Conservation (phyloP, 2,888 invertebrate genomes). For the Lobophora halterata region DNA sequence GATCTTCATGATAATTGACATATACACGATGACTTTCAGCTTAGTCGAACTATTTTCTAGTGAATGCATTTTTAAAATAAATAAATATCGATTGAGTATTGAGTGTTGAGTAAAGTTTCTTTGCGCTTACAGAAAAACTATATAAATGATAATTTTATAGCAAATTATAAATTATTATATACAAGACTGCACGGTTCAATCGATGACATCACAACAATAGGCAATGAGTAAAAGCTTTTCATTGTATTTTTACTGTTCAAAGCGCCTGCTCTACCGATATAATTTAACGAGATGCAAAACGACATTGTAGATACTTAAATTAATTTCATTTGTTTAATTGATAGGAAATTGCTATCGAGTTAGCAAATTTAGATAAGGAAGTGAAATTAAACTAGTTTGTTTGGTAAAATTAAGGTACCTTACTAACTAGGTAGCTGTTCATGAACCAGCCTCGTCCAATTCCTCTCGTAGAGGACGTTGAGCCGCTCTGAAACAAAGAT, state of each 20-base stretch:
- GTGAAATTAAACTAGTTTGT: no score
- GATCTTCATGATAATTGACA: no score
- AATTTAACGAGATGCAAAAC: conserved; percentile 30
- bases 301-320: conserved; percentile 28
- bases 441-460: conserved; percentile 91
- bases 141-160: no score
- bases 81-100: no score
- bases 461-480: conserved; percentile 90
- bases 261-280: conserved; percentile 23
- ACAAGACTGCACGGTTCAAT: conserved; percentile 8
- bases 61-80: no score
- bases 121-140: no score
- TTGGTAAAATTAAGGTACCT: no score
- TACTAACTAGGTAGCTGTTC: conserved; percentile 88
- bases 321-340: conserved; percentile 30
- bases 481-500: conserved; percentile 83
- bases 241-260: conserved; percentile 22
- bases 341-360: conserved; percentile 13
- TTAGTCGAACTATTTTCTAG: no score
- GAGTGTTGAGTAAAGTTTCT: no score
- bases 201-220: conserved; percentile 16
- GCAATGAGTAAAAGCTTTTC: conserved; percentile 2
- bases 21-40: no score
- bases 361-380: no score
- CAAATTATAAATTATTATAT: no score